Base-by-base conservation (phyloP, 92 coral and sea anemone species). In the Phymanthus crucifer region DNA sequence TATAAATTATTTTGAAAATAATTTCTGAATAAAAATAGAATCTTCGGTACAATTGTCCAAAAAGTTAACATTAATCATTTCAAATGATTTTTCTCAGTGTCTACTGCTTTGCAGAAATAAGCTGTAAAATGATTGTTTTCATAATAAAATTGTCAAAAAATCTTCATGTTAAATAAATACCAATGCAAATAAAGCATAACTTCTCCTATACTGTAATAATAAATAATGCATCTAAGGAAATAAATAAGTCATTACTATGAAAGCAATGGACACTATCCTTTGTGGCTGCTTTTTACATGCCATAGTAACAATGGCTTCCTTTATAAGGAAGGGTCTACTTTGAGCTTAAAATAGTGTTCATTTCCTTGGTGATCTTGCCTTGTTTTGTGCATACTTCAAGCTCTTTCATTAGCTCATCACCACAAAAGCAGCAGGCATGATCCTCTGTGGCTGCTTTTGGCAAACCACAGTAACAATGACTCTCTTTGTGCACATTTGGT, bases 401-500 rank as follows among this genome's bases (percentile, higher is more conserved):
- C 58, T 74, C 57, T 26, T 75, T 40, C 82, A 75, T 83, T 19
- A 83, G n/a, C 0, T 65, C 80, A 64, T 83, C 87, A 66, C 87
- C 38, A 81, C 86, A 81, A 61, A 86, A 86, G 54, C 78, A 66
- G 70, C 89, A 89, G 65, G 65, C 82, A 61, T 45, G 32, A 36
- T 78, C 93, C 9, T 67, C 83, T 40, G 57, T 89, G 68, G 71
- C 73, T 73, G 77, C 86, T 84, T 88, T 84, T 77, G 70, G 74
- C 40, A 77, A 66, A 72, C 81, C 81, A 79, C 93, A 85, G 72
- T 89, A 82, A 66, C 93, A 89, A 58, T 82, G 86, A 9, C 76
- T 36, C 58, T 83, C 54, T 23, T 74, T 72, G 74, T 78, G 52
- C 21, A 82, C 82, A 76, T 81, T 82, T 45, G 46, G 38, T 54